Conservation (phyloP, 2,797 vertebrate species). For the Macrochelys suwanniensis region DNA sequence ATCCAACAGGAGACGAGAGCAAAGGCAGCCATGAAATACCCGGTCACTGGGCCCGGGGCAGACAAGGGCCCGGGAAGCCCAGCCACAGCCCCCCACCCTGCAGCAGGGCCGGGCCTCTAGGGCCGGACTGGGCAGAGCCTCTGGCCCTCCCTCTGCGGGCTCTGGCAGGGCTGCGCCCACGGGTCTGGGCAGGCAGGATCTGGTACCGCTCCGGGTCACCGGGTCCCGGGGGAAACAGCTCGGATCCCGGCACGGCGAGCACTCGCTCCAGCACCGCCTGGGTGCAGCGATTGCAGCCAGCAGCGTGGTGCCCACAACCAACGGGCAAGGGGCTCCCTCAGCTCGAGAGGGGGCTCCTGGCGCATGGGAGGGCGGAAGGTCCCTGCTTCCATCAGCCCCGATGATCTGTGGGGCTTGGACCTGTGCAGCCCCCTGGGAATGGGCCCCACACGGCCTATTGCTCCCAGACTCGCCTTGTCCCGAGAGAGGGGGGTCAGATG, state of each 20-base stretch:
- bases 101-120: too few species aligned
- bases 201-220: not conserved
- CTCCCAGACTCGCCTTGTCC: not conserved
- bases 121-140: too few species aligned
- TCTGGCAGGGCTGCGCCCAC: too few species aligned
- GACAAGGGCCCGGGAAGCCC: not conserved
- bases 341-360: too few species aligned
- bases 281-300: too few species aligned
- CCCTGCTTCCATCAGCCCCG: too few species aligned
- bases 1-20: conserved; percentile 7
- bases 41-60: not conserved
- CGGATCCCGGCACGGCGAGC: not conserved
- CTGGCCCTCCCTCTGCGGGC: not conserved
- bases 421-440: too few species aligned
- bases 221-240: not conserved
- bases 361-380: too few species aligned
- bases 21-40: not conserved
- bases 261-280: too few species aligned
- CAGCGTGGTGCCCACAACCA: too few species aligned
- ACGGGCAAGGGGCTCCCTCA: not conserved
- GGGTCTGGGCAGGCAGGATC: not conserved
- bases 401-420: too few species aligned
- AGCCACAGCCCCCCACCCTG: not conserved
- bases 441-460: not conserved
- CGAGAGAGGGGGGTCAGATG: too few species aligned